phyloP scores from a whole-genome alignment of 2,113 vertebrate genomes.

The Todiramphus saurophagus region DNA sequence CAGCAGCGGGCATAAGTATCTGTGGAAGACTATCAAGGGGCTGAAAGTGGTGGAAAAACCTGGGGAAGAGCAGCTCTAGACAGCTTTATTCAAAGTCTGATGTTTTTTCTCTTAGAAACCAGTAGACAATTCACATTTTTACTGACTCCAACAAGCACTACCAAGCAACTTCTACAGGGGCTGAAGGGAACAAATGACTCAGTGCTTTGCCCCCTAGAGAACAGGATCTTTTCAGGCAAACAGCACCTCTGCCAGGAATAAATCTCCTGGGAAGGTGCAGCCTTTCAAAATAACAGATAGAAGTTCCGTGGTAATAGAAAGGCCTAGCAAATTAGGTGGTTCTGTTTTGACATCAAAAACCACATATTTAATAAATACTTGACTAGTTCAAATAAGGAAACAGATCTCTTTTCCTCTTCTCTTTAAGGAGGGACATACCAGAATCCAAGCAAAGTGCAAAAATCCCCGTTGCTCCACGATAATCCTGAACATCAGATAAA shows the following conservation, averaged over 20 bases:
- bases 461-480: slow-evolving; percentile 8
- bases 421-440: neutral
- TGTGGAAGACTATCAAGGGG: neutral
- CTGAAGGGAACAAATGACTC: neutral
- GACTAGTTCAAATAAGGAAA: neutral
- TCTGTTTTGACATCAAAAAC: neutral
- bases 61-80: neutral
- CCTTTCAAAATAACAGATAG: neutral
- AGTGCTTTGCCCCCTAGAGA: neutral
- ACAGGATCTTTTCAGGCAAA: neutral
- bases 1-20: neutral
- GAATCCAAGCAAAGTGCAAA: slow-evolving; percentile 27
- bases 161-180: neutral
- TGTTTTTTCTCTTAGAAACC: neutral
- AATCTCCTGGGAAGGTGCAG: neutral
- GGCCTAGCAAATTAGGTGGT: neutral
- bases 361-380: neutral
- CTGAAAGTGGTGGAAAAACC: neutral
- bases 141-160: neutral
- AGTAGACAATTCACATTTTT: neutral
- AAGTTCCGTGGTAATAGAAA: neutral
- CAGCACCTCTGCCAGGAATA: neutral
- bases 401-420: neutral
- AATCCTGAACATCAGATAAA: slow-evolving; percentile 1
- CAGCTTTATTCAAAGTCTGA: neutral